Evolutionary conservation across 2,113 vertebrate genomes (phyloP).

Genomic region (Desmodus rotundus): DNA sequence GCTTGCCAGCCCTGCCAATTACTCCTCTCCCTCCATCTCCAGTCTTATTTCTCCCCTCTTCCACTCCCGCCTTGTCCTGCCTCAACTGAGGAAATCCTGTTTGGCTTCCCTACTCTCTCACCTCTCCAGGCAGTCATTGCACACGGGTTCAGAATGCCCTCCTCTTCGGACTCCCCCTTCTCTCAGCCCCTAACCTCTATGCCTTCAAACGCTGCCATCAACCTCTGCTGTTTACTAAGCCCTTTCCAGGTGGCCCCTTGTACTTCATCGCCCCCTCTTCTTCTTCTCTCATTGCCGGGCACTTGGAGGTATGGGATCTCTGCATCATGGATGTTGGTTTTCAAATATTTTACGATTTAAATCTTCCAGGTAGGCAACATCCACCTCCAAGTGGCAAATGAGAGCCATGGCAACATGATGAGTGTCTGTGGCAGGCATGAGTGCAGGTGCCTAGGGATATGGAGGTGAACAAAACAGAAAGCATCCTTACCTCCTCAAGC

Average conservation of each 20-base stretch:
- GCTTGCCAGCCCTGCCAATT: neutral
- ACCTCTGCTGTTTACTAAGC: neutral
- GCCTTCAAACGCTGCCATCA: neutral
- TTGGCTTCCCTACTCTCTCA: fast-evolving
- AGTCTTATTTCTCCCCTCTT: neutral
- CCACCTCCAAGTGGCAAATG: neutral
- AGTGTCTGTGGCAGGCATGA: neutral
- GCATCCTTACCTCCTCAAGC: neutral
- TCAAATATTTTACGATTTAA: neutral
- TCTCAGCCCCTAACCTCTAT: neutral
- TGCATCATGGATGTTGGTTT: neutral
- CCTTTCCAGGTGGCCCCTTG: no score
- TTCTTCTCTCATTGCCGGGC: neutral
- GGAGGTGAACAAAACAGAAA: neutral
- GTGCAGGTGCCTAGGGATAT: neutral
- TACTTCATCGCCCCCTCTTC: neutral
- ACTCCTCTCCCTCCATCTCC: neutral
- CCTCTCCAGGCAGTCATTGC: neutral
- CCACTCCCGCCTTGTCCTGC: neutral
- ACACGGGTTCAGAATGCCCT: neutral
- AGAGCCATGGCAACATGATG: neutral
- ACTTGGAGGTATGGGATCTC: neutral
- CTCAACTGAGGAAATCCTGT: neutral
- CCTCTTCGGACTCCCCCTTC: neutral
- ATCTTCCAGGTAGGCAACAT: neutral